These are phyloP conservation scores for Tolypeutes matacus DNA, from an alignment of 2,797 vertebrate species.

Conservation along the genomic window DNA sequence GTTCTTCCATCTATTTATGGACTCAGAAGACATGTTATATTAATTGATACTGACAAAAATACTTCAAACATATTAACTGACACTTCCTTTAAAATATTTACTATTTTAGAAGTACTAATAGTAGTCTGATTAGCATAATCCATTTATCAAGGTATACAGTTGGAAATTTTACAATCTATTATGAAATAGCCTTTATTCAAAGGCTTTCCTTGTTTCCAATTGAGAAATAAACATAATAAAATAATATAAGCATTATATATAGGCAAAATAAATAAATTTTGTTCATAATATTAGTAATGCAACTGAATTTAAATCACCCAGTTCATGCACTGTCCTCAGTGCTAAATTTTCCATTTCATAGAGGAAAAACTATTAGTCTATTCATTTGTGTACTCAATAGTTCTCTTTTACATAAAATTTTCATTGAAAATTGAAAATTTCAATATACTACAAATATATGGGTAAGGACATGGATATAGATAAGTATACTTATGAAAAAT, in stretches of 20 bases:
- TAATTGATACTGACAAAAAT: neutral
- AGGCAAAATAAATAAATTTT: neutral
- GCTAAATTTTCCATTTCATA: constrained; percentile 31
- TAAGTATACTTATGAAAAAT: constrained; percentile 10
- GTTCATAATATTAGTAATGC: neutral
- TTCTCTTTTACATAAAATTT: constrained; percentile 13
- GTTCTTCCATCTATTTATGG: neutral
- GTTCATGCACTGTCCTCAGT: neutral
- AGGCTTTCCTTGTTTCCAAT: neutral
- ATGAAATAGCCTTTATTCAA: neutral
- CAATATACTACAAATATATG: neutral
- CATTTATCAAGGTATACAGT: neutral
- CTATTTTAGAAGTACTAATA: neutral
- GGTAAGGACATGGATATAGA: neutral
- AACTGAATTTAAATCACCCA: constrained; percentile 38
- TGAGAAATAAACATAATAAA: neutral
- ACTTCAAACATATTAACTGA: neutral
- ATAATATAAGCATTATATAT: neutral
- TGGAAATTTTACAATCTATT: constrained; percentile 10
- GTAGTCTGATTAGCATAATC: neutral
- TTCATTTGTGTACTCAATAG: neutral
- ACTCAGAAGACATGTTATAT: constrained; percentile 1
- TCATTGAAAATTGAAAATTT: constrained; percentile 24
- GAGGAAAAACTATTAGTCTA: constrained; percentile 6
- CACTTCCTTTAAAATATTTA: constrained; percentile 47